Percentiles rank a stretch among this genome's conserved stretches.
Conservation (phyloP, 2,888 invertebrate species). For the Schizaphis graminum region DNA sequence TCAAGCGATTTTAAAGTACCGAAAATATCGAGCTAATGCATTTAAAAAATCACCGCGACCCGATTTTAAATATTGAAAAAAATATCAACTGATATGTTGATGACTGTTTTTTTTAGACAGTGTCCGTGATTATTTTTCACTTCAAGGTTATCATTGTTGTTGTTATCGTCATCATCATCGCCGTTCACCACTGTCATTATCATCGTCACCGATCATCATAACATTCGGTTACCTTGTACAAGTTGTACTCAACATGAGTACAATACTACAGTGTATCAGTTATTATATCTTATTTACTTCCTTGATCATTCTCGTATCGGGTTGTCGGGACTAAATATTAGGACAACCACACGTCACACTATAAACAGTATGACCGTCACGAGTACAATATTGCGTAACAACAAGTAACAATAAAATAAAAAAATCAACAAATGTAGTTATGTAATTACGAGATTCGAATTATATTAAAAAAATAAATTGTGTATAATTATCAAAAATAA, state of each 20-base stretch:
- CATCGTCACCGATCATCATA: not conserved
- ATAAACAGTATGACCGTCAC: not conserved
- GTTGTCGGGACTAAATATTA: not conserved
- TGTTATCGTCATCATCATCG: not conserved
- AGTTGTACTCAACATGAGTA: too few relatives aligned
- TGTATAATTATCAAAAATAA: not conserved
- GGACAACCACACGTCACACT: not conserved
- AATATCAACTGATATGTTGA: not conserved
- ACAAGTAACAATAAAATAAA: not conserved
- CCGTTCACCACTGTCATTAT: not conserved
- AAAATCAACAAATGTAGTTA: not conserved
- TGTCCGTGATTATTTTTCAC: not conserved
- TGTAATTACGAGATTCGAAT: not conserved
- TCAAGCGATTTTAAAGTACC: not conserved
- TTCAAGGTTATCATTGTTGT: not conserved
- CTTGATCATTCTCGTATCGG: too few relatives aligned
- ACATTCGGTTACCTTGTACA: not conserved
- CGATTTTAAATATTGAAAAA: not conserved
- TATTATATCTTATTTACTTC: too few relatives aligned
- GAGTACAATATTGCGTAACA: not conserved
- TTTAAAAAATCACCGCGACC: not conserved
- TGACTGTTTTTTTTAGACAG: not conserved
- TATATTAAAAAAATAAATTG: not conserved
- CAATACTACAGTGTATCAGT: not conserved
- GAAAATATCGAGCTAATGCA: not conserved